Evolutionary conservation across 2,797 vertebrate species (phyloP).

Genomic region (Pristis pectinata): DNA sequence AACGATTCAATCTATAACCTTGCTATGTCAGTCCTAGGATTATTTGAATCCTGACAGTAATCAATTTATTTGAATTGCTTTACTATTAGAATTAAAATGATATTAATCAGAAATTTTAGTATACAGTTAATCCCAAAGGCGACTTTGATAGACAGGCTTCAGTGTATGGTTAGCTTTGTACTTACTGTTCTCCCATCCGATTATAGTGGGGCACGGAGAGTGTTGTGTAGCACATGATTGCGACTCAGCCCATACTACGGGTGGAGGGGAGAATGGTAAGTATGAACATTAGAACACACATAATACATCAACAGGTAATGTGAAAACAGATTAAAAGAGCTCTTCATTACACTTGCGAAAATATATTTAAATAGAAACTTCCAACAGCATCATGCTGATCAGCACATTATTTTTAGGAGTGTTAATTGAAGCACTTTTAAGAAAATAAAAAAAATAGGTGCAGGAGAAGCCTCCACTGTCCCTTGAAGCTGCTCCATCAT

Average conservation of each 20-base stretch:
- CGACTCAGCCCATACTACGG: conserved; percentile 35
- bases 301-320: neutral
- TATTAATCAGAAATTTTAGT: neutral
- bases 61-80: neutral
- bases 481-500: too few relatives aligned
- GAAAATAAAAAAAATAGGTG: neutral
- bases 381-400: neutral
- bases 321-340: neutral
- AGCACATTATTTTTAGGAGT: neutral
- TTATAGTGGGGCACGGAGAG: conserved; percentile 36
- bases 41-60: neutral
- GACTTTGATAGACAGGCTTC: conserved; percentile 5
- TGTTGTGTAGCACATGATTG: conserved; percentile 33
- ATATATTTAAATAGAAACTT: neutral
- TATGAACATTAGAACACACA: conserved; percentile 29
- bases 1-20: neutral
- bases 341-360: neutral
- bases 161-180: conserved; percentile 11
- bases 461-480: too few relatives aligned
- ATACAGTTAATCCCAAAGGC: neutral
- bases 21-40: neutral
- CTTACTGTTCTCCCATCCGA: conserved; percentile 38
- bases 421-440: neutral
- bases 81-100: neutral
- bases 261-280: conserved; percentile 37